Evolutionary conservation across 2,797 vertebrate genomes (phyloP).

Genomic region (Sylvilagus floridanus): DNA sequence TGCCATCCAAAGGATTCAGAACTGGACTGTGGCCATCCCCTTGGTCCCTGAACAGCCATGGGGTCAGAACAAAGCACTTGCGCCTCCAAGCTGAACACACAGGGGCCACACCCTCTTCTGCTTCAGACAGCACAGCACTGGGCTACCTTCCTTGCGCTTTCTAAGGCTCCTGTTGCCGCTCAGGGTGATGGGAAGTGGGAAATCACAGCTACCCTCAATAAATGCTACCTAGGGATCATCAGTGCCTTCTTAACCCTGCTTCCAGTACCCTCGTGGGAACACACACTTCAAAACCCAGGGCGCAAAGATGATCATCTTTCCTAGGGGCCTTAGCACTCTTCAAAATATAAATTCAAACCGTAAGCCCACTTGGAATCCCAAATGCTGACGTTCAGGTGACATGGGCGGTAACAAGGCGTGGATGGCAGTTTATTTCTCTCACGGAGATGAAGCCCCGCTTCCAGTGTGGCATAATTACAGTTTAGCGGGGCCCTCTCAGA

Average conservation of each 20-base stretch:
- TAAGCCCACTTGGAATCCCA: not conserved
- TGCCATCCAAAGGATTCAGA: constrained; percentile 35
- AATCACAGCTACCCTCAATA: not conserved
- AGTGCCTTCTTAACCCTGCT: not conserved
- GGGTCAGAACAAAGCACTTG: not conserved
- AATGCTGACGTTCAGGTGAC: not conserved
- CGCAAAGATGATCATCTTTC: not conserved
- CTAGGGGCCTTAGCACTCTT: not conserved
- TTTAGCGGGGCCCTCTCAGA: constrained; percentile 84
- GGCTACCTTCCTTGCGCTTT: not conserved
- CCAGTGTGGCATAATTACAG: constrained; percentile 85
- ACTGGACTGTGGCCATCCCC: not conserved
- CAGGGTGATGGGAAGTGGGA: too few relatives aligned
- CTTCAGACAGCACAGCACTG: not conserved
- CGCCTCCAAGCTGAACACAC: not conserved
- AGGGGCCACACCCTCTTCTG: not conserved
- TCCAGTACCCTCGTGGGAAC: not conserved
- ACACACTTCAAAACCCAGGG: not conserved
- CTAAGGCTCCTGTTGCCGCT: not conserved
- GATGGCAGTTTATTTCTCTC: constrained; percentile 35
- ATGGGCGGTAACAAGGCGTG: not conserved
- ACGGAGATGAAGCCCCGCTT: constrained; percentile 81
- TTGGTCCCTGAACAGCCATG: not conserved
- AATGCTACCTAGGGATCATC: not conserved
- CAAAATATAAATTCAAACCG: not conserved